Evolutionary conservation across 2,113 vertebrate genomes (phyloP).

Genomic region (Eulemur macaco): DNA sequence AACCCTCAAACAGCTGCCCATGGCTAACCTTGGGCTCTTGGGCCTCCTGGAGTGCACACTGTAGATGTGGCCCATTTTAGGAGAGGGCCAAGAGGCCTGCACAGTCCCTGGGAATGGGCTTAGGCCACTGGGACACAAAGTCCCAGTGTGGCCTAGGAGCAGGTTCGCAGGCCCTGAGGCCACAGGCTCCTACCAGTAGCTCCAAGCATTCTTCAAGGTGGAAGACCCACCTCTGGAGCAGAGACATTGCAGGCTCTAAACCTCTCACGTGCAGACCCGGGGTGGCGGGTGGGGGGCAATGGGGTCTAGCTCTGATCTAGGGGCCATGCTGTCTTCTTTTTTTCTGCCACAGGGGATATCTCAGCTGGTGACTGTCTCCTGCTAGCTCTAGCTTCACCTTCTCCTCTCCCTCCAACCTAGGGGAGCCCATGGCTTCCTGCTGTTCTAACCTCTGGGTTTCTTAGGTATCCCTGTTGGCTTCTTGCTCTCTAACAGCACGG

Average conservation of each 20-base stretch:
- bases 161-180: not conserved
- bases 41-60: not conserved
- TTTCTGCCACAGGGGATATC: not conserved
- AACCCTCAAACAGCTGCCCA: not conserved
- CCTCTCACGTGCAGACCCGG: fast-evolving
- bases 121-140: not conserved
- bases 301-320: not conserved
- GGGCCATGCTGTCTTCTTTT: not conserved
- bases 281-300: not conserved
- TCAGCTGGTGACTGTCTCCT: not conserved
- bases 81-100: not conserved
- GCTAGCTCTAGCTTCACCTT: not conserved
- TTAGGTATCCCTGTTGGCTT: not conserved
- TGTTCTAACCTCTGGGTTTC: not conserved
- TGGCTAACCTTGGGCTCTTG: not conserved
- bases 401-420: not conserved
- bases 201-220: not conserved
- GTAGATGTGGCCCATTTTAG: not conserved
- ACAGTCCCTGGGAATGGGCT: not conserved
- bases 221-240: not conserved
- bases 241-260: not conserved
- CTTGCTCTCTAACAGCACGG: not conserved
- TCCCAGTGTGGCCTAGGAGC: not conserved
- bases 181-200: not conserved
- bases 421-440: not conserved